Evolutionary conservation across 2,797 vertebrate genomes (phyloP).

Genomic region (Spondyliosoma cantharus): DNA sequence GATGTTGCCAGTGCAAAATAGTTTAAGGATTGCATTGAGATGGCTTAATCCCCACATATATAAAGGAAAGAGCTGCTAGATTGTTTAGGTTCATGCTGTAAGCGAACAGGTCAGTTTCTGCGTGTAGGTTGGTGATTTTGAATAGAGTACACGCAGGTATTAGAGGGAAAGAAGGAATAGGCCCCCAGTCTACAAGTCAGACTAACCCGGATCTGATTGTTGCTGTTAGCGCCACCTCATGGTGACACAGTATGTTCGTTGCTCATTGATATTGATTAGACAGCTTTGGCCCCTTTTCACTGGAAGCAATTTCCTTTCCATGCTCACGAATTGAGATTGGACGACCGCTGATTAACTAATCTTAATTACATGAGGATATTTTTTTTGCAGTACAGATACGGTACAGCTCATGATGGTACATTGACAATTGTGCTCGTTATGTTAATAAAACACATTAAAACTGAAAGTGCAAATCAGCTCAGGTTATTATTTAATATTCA

Average conservation of each 20-base stretch:
- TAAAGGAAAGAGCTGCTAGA: too few relatives aligned
- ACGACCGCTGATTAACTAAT: slow-evolving; percentile 45
- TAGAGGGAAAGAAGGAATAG: too few relatives aligned
- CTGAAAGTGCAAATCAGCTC: not conserved
- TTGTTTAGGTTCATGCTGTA: too few relatives aligned
- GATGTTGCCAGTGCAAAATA: too few relatives aligned
- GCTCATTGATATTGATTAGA: slow-evolving; percentile 41
- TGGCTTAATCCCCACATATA: too few relatives aligned
- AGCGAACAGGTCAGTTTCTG: too few relatives aligned
- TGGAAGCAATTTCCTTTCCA: slow-evolving; percentile 58
- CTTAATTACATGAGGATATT: slow-evolving; percentile 34
- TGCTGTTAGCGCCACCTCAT: too few relatives aligned
- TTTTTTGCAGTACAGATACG: slow-evolving; percentile 17
- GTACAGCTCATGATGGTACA: slow-evolving; percentile 15
- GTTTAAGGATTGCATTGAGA: too few relatives aligned
- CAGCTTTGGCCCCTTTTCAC: slow-evolving; percentile 16
- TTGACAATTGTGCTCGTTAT: slow-evolving; percentile 10
- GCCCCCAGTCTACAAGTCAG: too few relatives aligned
- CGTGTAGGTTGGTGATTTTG: too few relatives aligned
- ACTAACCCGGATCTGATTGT: too few relatives aligned
- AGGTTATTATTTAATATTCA: slow-evolving; percentile 38
- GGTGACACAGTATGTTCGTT: slow-evolving; percentile 18
- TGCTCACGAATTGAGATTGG: slow-evolving; percentile 57
- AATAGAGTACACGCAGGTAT: too few relatives aligned
- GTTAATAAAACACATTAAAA: slow-evolving; percentile 19